A percentile compares a stretch with the other conserved stretches of the same genome.
These are phyloP conservation scores for Elachura formosa DNA, from an alignment of 2,113 vertebrate species.

Conservation along the genomic window DNA sequence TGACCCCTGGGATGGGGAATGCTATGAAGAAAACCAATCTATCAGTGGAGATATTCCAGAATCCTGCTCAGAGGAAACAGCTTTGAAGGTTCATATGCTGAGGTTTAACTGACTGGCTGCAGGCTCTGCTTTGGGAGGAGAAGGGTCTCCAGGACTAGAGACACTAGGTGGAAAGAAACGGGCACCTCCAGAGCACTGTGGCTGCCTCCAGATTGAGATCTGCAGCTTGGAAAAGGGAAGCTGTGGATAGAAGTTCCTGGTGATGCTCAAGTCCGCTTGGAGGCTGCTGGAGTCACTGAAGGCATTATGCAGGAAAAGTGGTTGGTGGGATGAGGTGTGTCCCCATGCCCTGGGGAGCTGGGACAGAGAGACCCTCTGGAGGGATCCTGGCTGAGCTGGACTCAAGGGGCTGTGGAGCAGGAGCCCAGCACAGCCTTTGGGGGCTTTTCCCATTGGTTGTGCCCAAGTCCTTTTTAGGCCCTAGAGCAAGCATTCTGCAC, in stretches of 20 bases:
- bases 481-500: background rate
- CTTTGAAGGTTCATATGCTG: background rate
- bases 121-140: background rate
- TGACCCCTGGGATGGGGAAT: background rate
- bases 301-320: background rate
- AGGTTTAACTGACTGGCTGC: background rate
- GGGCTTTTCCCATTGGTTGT: background rate
- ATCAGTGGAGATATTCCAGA: background rate
- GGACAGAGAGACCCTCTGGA: background rate
- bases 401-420: background rate
- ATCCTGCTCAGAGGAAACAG: background rate
- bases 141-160: background rate
- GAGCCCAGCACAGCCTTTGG: background rate
- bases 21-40: background rate
- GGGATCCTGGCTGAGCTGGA: background rate
- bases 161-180: background rate
- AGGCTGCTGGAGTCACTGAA: background rate
- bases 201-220: background rate
- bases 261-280: background rate
- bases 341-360: background rate
- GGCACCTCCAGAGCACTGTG: background rate
- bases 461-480: constrained; percentile 34
- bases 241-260: background rate
- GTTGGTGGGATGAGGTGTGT: background rate
- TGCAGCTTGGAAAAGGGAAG: background rate